phyloP scores from a whole-genome alignment of 2,888 invertebrate species.

The Teleogryllus oceanicus region DNA sequence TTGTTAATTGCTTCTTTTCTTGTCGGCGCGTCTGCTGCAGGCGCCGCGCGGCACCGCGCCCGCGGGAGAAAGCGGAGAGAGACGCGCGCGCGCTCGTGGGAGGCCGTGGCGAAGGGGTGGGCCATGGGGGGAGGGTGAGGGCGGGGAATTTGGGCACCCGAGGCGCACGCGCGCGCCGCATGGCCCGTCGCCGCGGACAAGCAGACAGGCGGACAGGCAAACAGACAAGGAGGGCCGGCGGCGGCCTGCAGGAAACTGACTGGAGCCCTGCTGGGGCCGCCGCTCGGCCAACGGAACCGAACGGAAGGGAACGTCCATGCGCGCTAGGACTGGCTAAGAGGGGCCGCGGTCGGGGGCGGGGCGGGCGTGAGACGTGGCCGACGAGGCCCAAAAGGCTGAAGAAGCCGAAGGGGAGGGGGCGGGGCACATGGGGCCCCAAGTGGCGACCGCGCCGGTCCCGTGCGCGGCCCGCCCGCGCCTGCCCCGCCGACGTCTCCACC shows the following conservation, averaged over 20 bases:
- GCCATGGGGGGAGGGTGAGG: not conserved
- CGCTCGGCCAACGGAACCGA: not conserved
- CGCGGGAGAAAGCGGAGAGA: no score
- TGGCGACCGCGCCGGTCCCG: not conserved
- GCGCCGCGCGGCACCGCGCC: not conserved
- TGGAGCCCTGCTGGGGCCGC: not conserved
- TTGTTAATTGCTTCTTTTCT: conserved; percentile 11
- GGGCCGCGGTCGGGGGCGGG: no score
- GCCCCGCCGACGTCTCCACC: not conserved
- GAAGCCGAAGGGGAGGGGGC: not conserved
- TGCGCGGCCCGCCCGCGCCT: not conserved
- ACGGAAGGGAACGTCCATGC: no score
- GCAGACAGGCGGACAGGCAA: not conserved
- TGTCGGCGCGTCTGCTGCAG: not conserved
- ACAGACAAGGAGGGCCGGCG: not conserved
- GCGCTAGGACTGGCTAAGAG: no score
- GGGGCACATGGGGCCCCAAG: not conserved
- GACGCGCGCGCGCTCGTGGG: no score
- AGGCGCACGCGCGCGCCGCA: not conserved
- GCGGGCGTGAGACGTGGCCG: not conserved
- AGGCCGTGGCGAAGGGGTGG: not conserved
- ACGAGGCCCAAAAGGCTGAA: not conserved
- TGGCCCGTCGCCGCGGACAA: not conserved
- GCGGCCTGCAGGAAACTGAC: not conserved
- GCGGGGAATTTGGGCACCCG: not conserved